Percentiles rank a stretch among this genome's conserved stretches.
These are phyloP conservation scores for Catostomus latipinnis DNA, from an alignment of 2,797 vertebrate genomes.

Conservation along the genomic window DNA sequence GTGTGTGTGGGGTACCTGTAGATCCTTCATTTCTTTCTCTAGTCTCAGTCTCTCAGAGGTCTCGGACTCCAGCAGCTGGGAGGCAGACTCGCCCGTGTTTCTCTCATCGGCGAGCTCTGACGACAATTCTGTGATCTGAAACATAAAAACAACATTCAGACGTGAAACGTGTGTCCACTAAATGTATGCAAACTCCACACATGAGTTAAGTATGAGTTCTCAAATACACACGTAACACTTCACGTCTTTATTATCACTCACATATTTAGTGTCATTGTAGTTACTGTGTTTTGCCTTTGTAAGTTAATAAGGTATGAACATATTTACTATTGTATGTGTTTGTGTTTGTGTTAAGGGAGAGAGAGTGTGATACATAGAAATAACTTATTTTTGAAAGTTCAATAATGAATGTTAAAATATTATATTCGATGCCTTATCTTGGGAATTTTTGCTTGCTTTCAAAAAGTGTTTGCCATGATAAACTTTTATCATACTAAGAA, in stretches of 20 bases:
- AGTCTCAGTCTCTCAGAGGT: conserved; percentile 89
- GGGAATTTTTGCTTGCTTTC: background rate
- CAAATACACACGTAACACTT: conserved; percentile 4
- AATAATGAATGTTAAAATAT: too few species aligned
- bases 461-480: background rate
- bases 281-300: background rate
- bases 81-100: conserved; percentile 93
- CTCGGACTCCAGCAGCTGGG: conserved; percentile 93
- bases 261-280: conserved; percentile 31
- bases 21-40: conserved; percentile 94
- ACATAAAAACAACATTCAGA: conserved; percentile 47
- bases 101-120: conserved; percentile 95
- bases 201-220: background rate
- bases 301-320: too few species aligned
- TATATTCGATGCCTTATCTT: too few species aligned
- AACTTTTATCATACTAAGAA: background rate
- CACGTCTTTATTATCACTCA: conserved; percentile 15
- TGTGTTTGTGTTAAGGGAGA: background rate
- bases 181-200: background rate
- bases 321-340: background rate
- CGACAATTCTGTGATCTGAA: conserved; percentile 92
- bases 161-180: background rate
- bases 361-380: background rate
- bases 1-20: conserved; percentile 82
- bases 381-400: too few species aligned